phyloP scores from a whole-genome alignment of 2,113 vertebrate genomes.

The Labeo rohita region DNA sequence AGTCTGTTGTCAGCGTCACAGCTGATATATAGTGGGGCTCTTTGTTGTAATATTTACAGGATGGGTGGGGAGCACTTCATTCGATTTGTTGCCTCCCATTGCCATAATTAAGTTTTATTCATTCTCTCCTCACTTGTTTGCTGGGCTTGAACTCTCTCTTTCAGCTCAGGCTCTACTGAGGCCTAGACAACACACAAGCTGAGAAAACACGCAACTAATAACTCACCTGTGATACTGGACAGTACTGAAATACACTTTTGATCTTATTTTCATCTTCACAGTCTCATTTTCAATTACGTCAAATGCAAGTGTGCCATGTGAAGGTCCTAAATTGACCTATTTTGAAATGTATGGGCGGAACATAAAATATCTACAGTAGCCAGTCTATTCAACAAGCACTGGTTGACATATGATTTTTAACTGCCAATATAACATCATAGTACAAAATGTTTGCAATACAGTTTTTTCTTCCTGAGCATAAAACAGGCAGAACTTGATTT shows the following conservation, averaged over 20 bases:
- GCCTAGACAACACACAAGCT: neutral
- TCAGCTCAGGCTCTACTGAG: neutral
- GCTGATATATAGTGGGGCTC: conserved; percentile 46
- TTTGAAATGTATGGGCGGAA: neutral
- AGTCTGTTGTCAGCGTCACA: neutral
- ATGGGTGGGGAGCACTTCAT: conserved; percentile 26
- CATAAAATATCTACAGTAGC: neutral
- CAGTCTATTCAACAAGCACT: neutral
- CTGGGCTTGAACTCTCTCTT: conserved; percentile 19
- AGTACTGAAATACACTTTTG: neutral
- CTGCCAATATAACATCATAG: neutral
- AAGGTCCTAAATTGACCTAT: neutral
- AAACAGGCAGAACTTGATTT: neutral
- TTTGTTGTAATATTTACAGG: conserved; percentile 52
- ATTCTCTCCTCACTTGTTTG: conserved; percentile 50
- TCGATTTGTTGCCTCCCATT: conserved; percentile 58
- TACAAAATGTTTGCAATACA: neutral
- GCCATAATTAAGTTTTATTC: conserved; percentile 61
- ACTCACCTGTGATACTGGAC: neutral
- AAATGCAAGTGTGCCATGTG: neutral
- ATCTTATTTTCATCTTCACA: neutral
- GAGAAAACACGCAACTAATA: neutral
- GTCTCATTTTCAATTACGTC: neutral
- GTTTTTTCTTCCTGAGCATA: neutral
- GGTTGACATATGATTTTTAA: neutral